Evolutionary conservation across 2,113 vertebrate species (phyloP).

Genomic region (Tragelaphus buxtoni): DNA sequence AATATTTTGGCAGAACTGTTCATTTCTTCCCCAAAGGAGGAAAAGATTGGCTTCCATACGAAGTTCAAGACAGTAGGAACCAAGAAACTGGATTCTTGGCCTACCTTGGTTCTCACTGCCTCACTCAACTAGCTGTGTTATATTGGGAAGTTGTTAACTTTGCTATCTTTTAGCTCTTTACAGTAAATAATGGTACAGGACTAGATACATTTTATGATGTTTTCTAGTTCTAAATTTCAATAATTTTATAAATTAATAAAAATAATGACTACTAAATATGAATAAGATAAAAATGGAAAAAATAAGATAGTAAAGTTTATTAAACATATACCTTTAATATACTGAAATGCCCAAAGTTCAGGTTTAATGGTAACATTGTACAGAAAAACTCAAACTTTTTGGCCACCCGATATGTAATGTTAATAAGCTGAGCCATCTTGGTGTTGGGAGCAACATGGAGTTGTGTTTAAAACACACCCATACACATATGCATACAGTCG

Average conservation of each 20-base stretch:
- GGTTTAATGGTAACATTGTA: background rate
- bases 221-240: background rate
- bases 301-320: background rate
- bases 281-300: background rate
- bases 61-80: background rate
- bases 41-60: background rate
- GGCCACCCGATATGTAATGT: background rate
- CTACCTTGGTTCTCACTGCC: background rate
- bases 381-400: background rate
- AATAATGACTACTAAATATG: background rate
- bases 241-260: constrained; percentile 8
- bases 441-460: too few species aligned
- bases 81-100: background rate
- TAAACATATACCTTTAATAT: background rate
- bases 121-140: background rate
- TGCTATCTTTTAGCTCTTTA: background rate
- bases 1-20: constrained; percentile 33
- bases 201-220: background rate
- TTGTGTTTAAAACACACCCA: background rate
- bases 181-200: background rate
- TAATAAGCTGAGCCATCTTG: background rate
- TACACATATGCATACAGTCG: background rate
- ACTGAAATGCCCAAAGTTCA: background rate
- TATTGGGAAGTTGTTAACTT: background rate
- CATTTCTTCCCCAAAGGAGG: constrained; percentile 30